Conservation (phyloP, 2,113 vertebrate species). For the Calonectris borealis region DNA sequence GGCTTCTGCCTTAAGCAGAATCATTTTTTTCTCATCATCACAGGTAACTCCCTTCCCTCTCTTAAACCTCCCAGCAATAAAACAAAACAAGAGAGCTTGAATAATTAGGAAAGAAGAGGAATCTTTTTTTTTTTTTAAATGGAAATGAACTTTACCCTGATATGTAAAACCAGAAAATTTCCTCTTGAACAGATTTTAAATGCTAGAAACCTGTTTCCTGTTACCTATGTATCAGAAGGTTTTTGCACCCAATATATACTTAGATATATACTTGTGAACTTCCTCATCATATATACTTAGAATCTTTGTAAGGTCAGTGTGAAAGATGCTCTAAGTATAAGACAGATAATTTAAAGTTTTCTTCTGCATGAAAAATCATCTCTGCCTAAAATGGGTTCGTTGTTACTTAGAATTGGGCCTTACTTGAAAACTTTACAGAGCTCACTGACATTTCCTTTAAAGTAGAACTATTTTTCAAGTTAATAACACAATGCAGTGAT, state of each 20-base stretch:
- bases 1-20: not conserved
- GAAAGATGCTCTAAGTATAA: not conserved
- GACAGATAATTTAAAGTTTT: not conserved
- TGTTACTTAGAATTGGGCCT: not conserved
- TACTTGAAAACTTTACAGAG: not conserved
- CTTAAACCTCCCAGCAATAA: not conserved
- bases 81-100: not conserved
- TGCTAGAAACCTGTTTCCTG: not conserved
- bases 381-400: not conserved
- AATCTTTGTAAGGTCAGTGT: not conserved
- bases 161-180: not conserved
- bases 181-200: not conserved
- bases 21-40: not conserved
- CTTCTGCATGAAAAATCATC: not conserved
- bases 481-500: not conserved
- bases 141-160: not conserved
- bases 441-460: conserved; percentile 14
- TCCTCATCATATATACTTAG: not conserved
- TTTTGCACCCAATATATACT: not conserved
- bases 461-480: conserved; percentile 8
- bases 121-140: not conserved
- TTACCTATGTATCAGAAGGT: not conserved
- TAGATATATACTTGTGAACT: no score
- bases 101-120: not conserved
- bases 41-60: not conserved